Conservation (phyloP, 2,797 vertebrate species). For the Sarcophilus harrisii region DNA sequence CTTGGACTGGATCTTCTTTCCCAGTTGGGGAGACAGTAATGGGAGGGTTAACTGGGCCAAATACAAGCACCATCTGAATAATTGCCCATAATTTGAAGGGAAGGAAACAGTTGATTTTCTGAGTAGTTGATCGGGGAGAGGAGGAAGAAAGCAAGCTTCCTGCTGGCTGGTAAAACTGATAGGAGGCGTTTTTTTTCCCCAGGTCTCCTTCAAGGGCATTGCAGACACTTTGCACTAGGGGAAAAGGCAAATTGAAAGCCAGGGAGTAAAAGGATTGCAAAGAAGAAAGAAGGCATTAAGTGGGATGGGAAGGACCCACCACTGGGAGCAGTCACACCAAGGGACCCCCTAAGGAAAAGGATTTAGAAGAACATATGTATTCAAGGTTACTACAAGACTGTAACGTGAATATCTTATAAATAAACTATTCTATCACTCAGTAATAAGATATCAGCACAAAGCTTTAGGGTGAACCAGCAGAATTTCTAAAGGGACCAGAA, state of each 20-base stretch:
- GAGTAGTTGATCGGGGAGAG: slow-evolving; percentile 7
- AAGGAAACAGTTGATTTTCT: slow-evolving; percentile 20
- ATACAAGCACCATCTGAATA: slow-evolving; percentile 13
- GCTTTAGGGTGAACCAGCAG: not conserved
- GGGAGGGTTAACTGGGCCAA: slow-evolving; percentile 25
- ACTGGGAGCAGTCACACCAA: not conserved
- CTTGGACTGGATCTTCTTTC: not conserved
- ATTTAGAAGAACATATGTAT: not conserved
- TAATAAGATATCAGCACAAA: not conserved
- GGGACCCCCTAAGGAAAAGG: not conserved
- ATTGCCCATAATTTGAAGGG: slow-evolving; percentile 37
- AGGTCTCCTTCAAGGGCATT: slow-evolving; percentile 51
- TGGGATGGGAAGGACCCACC: not conserved
- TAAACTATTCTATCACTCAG: not conserved
- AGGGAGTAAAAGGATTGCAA: slow-evolving; percentile 28
- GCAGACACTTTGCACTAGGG: slow-evolving; percentile 21
- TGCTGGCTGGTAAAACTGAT: not conserved
- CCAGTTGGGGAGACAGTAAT: not conserved
- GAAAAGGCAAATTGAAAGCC: slow-evolving; percentile 23
- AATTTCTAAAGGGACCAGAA: not conserved
- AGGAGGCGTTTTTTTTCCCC: not conserved
- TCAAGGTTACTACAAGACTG: not conserved
- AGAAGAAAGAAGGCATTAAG: not conserved
- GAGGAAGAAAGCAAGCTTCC: slow-evolving; percentile 7
- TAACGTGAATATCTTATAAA: not conserved